Base-by-base conservation (phyloP, 2,113 vertebrate species). In the Hippocampus abdominalis region DNA sequence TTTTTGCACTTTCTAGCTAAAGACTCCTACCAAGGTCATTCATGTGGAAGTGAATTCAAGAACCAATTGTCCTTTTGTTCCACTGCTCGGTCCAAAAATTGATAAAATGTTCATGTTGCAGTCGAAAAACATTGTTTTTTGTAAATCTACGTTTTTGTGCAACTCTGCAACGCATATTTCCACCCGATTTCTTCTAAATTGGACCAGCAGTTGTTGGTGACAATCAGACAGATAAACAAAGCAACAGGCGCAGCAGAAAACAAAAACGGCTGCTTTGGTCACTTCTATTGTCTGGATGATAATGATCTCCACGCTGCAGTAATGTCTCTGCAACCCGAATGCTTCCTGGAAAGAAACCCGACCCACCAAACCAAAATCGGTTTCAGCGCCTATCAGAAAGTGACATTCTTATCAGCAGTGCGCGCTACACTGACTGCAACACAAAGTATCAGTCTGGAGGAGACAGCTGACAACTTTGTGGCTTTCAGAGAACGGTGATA, bases 351-450 rank as follows among this genome's bases (percentile, higher is more conserved):
- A 81, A 62, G 56, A 64, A 76, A 61, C n/a, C 21, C 60, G 68
- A 77, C 61, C 71, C 67, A 77, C 73, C 61, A 71, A 85, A 76
- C 39, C 72, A 71, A 75, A 84, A 75, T 71, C 57, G 61, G 68
- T 75, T 77, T 77, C 25, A 69, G 64, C 66, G 72, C 74, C 80
- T 78, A 80, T 81, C 74, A 39, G 74, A 66, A 76, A 70, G 76
- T 69, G 69, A 69, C 78, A 63, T 74, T 70, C 78, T 88, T 88
- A 88, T 88, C 85, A 71, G 81, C 75, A 16, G 59, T 46, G 74
- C 82, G 80, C 84, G 85, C 77, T 29, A 78, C 70, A 75, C 78
- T 65, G 79, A 73, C 82, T 80, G 81, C 74, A 78, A 79, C 75
- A 82, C 75, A 74, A 61, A 69, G 68, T 65, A 81, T 86, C 83